Evolutionary conservation across 2,888 invertebrate genomes (phyloP), one percentile per base, ranked within the genome.

Genomic region (Osmoderma eremita): DNA sequence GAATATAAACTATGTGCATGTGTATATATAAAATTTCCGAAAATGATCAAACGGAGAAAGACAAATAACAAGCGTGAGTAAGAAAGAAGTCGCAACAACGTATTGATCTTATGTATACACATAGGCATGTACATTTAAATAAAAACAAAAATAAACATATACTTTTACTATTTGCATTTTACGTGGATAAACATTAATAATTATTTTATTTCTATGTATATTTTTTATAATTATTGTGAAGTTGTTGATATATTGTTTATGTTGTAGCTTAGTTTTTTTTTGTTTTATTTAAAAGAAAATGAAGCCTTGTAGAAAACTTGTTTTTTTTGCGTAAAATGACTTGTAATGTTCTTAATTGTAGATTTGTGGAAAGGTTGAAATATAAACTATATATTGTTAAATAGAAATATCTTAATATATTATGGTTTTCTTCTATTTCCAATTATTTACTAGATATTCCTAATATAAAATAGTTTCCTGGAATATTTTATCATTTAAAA

Each of bases 381-480:
- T 81, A 82, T 82, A 82, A 83, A 82, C 82, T 83, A 83, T 82
- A 83, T 82, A 83, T 83, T 83, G 83, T 83, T 83, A 83, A 82
- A 83, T 83, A 83, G 83, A 83, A 83, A 83, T 83, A 83, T 81
- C 83, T 82, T 83, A 83, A 83, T 82, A 83, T 82, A 83, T 81
- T 68, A 66, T 68, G 68, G 65, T 65, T 68, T 68, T 68, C 68
- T 68, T 68, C 68, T 65, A 68, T 68, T 68, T 65, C 68, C 68
- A 68, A 56, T 56, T 68, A 68, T 68, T 68, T 68, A 56, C 24
- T 65, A 36, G 20, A 56, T 63, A 30, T 30, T 30, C 30, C 30
- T 30, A 8, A 30, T 30, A 30, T 30, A 6, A 62, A 56, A 39
- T 56, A 56, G 15, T 48, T 20, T 20, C 20, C 48, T 48, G 18